Base-by-base conservation (phyloP, 2,888 invertebrate genomes). In the Diarsia rubi region DNA sequence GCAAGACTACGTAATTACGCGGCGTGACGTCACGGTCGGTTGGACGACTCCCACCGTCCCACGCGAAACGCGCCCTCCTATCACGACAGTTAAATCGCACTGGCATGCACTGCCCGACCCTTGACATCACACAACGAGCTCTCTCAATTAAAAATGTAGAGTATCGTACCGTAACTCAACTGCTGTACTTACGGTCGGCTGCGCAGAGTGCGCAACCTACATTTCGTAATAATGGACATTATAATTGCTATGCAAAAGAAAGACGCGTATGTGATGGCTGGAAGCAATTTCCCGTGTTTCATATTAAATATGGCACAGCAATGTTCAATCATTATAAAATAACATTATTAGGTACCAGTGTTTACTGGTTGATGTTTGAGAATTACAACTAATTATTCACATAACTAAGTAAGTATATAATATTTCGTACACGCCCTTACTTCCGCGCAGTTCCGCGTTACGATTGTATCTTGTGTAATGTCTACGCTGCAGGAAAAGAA, bases 51-150 rank as follows among this genome's bases (percentile, higher is more conserved):
- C 92, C 59, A 31, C 31, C 59, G 59, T 59, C 59, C 31, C 94
- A 94, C 93, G 93, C 92, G 86, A 89, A 89, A 90, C 86, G 88
- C 87, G 89, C 89, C 86, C 90, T 89, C 90, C 93, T 94, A 93
- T 92, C 91, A 88, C 87, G 84, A 93, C 93, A 94, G 94, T 95
- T 93, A 93, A 94, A 93, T 94, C 92, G 92, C 90, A 91, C 90
- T 93, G 92, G 92, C 92, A 92, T 89, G 88, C 86, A 88, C 81
- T 88, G 89, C 73, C 67, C 82, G 88, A 88, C 81, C 84, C 81
- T 78, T 83, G 85, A 81, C 89, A 90, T 88, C 88, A 86, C 86
- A 87, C 88, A 88, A 88, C 86, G 88, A 87, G 87, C 88, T 88
- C 86, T 88, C 85, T 88, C 85, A 86, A 88, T 87, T 84, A 80